Percentiles rank a stretch among this genome's conserved stretches.
These are phyloP conservation scores for Balanococcus diminutus DNA, from an alignment of 2,888 invertebrate genomes.

Conservation along the genomic window DNA sequence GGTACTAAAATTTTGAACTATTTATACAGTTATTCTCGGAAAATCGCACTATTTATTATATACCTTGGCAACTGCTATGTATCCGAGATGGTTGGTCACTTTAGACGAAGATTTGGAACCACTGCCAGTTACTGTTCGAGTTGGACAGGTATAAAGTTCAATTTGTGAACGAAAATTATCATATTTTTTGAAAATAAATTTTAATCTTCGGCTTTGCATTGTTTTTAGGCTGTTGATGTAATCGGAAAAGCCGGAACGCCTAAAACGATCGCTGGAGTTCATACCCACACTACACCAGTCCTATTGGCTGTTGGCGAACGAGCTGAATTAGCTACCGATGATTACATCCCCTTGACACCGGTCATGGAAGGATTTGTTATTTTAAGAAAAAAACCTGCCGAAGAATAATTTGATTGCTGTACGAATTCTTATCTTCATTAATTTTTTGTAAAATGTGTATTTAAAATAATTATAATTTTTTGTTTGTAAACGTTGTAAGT, in stretches of 20 bases:
- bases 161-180: neutral
- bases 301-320: constrained; percentile 94
- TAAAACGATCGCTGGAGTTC: constrained; percentile 99
- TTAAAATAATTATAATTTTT: neutral
- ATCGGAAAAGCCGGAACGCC: constrained; percentile 99
- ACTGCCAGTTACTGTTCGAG: constrained; percentile 88
- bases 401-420: constrained; percentile 47
- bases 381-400: constrained; percentile 85
- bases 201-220: too few species aligned
- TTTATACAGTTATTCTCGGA: constrained; percentile 77
- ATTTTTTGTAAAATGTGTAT: constrained; percentile 32
- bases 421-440: neutral
- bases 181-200: too few species aligned
- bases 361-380: constrained; percentile 99
- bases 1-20: constrained; percentile 50
- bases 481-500: constrained; percentile 26
- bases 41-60: constrained; percentile 96
- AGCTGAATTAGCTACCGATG: constrained; percentile 97
- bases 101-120: constrained; percentile 95
- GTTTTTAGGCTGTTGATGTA: constrained; percentile 90
- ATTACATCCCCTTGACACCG: constrained; percentile 91
- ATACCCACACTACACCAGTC: constrained; percentile 99
- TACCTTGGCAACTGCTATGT: constrained; percentile 95
- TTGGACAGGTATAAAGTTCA: constrained; percentile 72
- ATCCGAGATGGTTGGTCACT: constrained; percentile 97